phyloP scores from a whole-genome alignment of 2,797 vertebrate species.

The Phoeniculus purpureus region DNA sequence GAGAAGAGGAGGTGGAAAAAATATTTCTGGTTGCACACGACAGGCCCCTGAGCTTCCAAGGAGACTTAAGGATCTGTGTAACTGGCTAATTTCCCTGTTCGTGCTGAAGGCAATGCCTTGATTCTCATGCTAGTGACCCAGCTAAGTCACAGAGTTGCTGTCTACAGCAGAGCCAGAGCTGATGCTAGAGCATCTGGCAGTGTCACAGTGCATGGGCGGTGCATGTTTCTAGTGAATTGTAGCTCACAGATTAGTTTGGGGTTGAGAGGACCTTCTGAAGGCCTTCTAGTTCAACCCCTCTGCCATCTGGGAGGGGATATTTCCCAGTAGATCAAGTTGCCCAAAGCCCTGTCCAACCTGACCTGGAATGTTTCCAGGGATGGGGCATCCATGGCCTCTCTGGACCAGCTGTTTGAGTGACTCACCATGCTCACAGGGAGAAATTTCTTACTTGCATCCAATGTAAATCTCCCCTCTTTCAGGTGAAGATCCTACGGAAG shows the following conservation, averaged over 20 bases:
- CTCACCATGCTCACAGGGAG: accelerated
- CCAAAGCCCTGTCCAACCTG: not conserved
- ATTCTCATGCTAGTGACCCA: not conserved
- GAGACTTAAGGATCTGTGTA: not conserved
- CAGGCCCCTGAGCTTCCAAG: not conserved
- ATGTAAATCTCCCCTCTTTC: not conserved
- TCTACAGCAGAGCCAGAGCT: not conserved
- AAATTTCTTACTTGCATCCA: not conserved
- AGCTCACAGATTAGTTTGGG: not conserved
- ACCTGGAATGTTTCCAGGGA: not conserved
- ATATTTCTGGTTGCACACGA: not conserved
- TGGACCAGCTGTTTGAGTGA: accelerated
- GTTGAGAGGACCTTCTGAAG: not conserved
- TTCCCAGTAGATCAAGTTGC: accelerated
- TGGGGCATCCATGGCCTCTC: not conserved
- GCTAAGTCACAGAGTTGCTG: not conserved
- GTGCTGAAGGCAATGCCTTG: not conserved
- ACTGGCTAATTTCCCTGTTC: not conserved
- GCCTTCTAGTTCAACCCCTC: accelerated
- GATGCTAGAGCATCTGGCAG: not conserved
- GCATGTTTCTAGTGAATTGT: accelerated
- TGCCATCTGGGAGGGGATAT: accelerated
- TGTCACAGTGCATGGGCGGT: accelerated
- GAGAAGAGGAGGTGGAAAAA: not conserved
- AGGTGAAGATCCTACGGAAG: not conserved